Evolutionary conservation across 2,797 vertebrate genomes (phyloP).

Genomic region (Hemibagrus guttatus): DNA sequence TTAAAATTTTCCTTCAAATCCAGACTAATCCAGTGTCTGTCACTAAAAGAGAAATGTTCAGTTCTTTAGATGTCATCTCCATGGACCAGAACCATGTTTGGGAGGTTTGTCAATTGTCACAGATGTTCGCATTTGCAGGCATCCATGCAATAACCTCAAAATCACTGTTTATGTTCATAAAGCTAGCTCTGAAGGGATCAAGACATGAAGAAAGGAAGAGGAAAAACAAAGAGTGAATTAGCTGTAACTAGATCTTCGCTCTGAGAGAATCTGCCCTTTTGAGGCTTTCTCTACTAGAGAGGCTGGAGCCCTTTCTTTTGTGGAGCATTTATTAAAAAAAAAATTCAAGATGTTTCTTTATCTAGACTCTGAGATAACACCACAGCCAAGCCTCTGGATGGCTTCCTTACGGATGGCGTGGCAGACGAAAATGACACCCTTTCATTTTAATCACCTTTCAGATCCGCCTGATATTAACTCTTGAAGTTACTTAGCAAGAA

Average conservation of each 20-base stretch:
- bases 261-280: slow-evolving; percentile 36
- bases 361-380: slow-evolving; percentile 16
- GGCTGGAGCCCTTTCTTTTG: not conserved
- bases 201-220: slow-evolving; percentile 24
- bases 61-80: slow-evolving; percentile 41
- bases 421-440: not conserved
- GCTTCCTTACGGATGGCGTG: not conserved
- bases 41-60: not conserved
- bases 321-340: slow-evolving; percentile 9
- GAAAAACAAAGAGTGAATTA: slow-evolving; percentile 50
- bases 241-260: slow-evolving; percentile 47
- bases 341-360: slow-evolving; percentile 25
- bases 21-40: no score
- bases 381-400: not conserved
- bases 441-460: slow-evolving; percentile 9
- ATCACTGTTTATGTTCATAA: slow-evolving; percentile 52
- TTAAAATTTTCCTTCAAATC: not conserved
- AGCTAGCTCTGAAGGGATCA: slow-evolving; percentile 39
- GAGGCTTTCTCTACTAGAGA: slow-evolving; percentile 12
- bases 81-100: slow-evolving; percentile 43
- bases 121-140: slow-evolving; percentile 28
- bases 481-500: slow-evolving; percentile 9
- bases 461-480: slow-evolving; percentile 25
- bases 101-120: slow-evolving; percentile 36
- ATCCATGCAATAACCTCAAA: slow-evolving; percentile 47